phyloP scores from a whole-genome alignment of 1,140 invertebrate genomes.

The Aphaenogaster floridana region DNA sequence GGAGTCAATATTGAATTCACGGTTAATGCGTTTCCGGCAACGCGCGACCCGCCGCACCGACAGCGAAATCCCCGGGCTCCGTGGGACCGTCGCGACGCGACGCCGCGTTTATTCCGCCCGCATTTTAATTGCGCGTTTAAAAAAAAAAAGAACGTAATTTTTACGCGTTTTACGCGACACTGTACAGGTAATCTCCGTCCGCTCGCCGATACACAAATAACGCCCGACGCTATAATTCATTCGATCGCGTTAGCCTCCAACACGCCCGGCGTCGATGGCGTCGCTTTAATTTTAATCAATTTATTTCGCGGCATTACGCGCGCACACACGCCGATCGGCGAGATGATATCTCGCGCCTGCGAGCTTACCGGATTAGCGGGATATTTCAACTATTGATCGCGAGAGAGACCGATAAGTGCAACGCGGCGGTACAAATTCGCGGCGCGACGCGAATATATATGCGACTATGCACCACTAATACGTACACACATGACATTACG shows the following conservation, averaged over 20 bases:
- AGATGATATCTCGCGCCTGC: constrained; percentile 45
- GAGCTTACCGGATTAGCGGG: constrained; percentile 38
- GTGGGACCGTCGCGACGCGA: neutral
- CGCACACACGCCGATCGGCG: neutral
- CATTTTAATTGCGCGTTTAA: constrained; percentile 30
- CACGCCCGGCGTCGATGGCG: constrained; percentile 1
- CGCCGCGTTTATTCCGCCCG: neutral
- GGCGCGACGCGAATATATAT: neutral
- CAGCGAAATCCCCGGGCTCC: constrained; percentile 66
- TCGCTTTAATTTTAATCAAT: constrained; percentile 56
- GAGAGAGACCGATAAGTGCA: constrained; percentile 25
- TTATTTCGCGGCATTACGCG: constrained; percentile 45
- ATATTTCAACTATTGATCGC: constrained; percentile 56
- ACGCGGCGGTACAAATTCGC: constrained; percentile 18
- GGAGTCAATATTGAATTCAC: constrained; percentile 84
- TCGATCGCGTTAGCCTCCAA: neutral
- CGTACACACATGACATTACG: neutral
- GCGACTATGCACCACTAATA: neutral
- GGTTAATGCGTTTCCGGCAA: constrained; percentile 78
- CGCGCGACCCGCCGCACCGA: constrained; percentile 34
- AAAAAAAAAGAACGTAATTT: neutral
- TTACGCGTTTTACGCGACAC: neutral
- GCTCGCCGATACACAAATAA: neutral
- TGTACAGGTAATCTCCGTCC: neutral
- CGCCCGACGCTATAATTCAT: neutral